phyloP scores from a whole-genome alignment of 1,140 invertebrate genomes.

The Bombus sylvicola region DNA sequence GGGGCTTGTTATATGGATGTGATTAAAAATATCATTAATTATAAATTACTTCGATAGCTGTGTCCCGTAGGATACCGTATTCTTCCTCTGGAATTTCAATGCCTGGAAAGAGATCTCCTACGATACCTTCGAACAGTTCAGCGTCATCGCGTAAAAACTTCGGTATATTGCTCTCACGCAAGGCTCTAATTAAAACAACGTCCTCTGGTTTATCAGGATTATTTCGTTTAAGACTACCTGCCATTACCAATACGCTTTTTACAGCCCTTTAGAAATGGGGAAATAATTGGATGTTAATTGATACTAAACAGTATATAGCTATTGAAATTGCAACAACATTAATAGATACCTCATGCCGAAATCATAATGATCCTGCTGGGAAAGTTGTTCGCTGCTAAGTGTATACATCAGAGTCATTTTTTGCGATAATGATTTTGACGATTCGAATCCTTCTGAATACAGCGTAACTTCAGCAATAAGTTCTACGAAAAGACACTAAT shows the following conservation, averaged over 20 bases:
- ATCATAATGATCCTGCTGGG: slow-evolving; percentile 96
- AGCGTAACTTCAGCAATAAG: slow-evolving; percentile 96
- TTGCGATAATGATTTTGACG: slow-evolving; percentile 91
- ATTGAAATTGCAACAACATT: too few species aligned
- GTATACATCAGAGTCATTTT: slow-evolving; percentile 97
- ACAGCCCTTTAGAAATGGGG: slow-evolving; percentile 79
- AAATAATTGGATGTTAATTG: not conserved
- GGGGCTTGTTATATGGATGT: not conserved
- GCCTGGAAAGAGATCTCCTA: slow-evolving; percentile 95
- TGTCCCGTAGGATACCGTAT: slow-evolving; percentile 88
- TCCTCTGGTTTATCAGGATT: slow-evolving; percentile 92
- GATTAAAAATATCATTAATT: not conserved
- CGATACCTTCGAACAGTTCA: slow-evolving; percentile 91
- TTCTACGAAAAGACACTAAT: slow-evolving; percentile 79
- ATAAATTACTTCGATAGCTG: slow-evolving; percentile 80
- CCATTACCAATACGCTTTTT: slow-evolving; percentile 90
- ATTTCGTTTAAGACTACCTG: slow-evolving; percentile 92
- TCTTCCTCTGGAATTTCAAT: slow-evolving; percentile 90
- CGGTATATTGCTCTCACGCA: slow-evolving; percentile 95
- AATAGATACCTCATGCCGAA: slow-evolving; percentile 92
- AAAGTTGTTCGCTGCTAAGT: slow-evolving; percentile 95
- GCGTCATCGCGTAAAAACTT: slow-evolving; percentile 95
- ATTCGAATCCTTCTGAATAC: slow-evolving; percentile 96
- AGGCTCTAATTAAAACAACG: slow-evolving; percentile 90
- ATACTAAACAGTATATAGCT: not conserved